These are phyloP conservation scores for Agriopis marginaria DNA, from an alignment of 2,888 invertebrate species.

Conservation along the genomic window DNA sequence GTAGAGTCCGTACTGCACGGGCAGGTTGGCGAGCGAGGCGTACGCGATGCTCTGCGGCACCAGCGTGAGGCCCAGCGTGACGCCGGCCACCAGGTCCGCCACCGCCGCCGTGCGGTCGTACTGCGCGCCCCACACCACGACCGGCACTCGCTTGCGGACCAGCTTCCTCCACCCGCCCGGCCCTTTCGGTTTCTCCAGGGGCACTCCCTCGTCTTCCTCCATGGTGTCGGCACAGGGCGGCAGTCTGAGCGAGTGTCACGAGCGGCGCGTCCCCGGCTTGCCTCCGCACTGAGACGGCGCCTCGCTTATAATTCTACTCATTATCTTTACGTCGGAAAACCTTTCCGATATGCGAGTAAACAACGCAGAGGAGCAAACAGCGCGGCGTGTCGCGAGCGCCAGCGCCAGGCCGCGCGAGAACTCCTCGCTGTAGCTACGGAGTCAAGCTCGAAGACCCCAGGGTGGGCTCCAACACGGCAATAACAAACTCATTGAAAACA, in stretches of 20 bases:
- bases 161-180: slow-evolving; percentile 38
- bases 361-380: slow-evolving; percentile 25
- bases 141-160: slow-evolving; percentile 74
- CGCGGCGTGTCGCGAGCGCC: background rate
- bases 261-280: slow-evolving; percentile 32
- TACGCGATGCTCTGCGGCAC: slow-evolving; percentile 98
- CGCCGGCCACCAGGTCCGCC: slow-evolving; percentile 94
- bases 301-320: slow-evolving; percentile 43
- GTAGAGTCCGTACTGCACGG: slow-evolving; percentile 96
- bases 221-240: slow-evolving; percentile 16
- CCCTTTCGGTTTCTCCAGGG: slow-evolving; percentile 37
- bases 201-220: slow-evolving; percentile 53
- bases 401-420: background rate
- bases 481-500: no score
- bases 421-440: no score
- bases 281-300: slow-evolving; percentile 20
- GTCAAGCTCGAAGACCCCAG: no score
- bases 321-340: slow-evolving; percentile 50
- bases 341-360: slow-evolving; percentile 31
- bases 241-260: slow-evolving; percentile 6
- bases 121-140: slow-evolving; percentile 88
- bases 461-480: no score
- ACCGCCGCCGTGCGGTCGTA: slow-evolving; percentile 90
- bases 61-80: slow-evolving; percentile 95
- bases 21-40: slow-evolving; percentile 93